Percentiles rank a stretch among this genome's conserved stretches.
Evolutionary conservation across 2,113 vertebrate species (phyloP).

Genomic region (Anhinga rufa): DNA sequence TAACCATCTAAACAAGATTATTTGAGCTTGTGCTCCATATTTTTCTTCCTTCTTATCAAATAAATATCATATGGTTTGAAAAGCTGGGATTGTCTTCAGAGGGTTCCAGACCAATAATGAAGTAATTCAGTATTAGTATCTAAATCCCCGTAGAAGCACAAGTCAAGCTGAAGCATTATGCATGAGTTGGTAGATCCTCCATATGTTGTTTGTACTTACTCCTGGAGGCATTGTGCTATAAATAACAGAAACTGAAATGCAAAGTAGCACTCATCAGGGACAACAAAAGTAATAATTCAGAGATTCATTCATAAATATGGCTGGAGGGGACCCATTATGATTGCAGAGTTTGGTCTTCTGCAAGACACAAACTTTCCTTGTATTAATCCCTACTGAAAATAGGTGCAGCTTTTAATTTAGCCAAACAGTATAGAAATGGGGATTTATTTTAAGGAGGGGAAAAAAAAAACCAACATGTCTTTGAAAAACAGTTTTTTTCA

Average conservation of each 20-base stretch:
- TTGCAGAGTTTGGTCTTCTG: background rate
- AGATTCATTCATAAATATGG: background rate
- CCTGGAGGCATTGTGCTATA: slow-evolving; percentile 22
- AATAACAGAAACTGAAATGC: slow-evolving; percentile 30
- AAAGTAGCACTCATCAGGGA: background rate
- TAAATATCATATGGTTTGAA: background rate
- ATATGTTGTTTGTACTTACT: slow-evolving; percentile 24
- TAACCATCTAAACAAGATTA: background rate
- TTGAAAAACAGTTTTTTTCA: background rate
- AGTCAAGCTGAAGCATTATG: slow-evolving; percentile 1
- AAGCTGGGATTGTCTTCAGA: background rate
- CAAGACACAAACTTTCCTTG: background rate
- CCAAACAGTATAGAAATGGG: background rate
- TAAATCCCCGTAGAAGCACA: background rate
- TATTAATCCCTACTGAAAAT: background rate
- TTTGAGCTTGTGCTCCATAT: background rate
- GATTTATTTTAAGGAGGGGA: background rate
- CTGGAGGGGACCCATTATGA: background rate
- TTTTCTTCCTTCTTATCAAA: background rate
- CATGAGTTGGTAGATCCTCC: slow-evolving; percentile 3
- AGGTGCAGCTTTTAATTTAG: background rate
- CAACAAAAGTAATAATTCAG: slow-evolving; percentile 11
- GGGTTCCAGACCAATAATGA: background rate
- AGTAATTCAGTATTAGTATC: slow-evolving; percentile 4
- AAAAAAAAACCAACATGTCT: background rate